Evolutionary conservation across 2,113 vertebrate species (phyloP).

Genomic region (Junco hyemalis): DNA sequence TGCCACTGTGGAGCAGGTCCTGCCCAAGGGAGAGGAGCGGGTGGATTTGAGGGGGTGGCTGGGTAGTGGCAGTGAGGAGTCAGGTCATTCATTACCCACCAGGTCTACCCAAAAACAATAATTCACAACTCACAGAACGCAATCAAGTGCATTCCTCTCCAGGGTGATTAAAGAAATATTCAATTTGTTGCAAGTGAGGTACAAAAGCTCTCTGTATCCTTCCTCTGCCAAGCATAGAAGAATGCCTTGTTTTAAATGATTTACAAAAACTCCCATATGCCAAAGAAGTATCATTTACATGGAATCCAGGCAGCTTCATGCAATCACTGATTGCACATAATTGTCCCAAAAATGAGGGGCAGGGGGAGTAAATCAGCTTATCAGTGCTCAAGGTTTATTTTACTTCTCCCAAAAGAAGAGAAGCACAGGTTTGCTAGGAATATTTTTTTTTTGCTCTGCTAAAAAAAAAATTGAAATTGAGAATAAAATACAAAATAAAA

Average conservation of each 20-base stretch:
- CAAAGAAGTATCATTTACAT: neutral
- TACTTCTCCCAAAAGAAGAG: neutral
- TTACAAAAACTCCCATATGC: slow-evolving; percentile 5
- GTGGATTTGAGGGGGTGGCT: neutral
- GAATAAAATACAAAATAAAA: neutral
- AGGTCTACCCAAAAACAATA: neutral
- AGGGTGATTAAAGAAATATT: slow-evolving; percentile 47
- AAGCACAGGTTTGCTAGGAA: neutral
- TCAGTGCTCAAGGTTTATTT: neutral
- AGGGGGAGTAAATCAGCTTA: neutral
- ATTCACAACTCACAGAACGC: neutral
- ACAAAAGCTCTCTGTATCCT: slow-evolving; percentile 57
- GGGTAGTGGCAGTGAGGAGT: neutral
- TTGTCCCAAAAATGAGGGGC: neutral
- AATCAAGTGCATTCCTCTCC: slow-evolving; percentile 50
- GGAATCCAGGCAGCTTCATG: neutral
- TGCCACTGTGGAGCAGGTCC: neutral
- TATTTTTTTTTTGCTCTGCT: neutral
- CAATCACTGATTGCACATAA: neutral
- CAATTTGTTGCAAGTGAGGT: neutral
- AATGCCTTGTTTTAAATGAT: slow-evolving; percentile 35
- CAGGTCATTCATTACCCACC: neutral
- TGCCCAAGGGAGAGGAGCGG: neutral
- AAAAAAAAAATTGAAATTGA: neutral
- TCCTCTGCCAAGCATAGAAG: slow-evolving; percentile 35